Evolutionary conservation across 92 coral and sea anemone genomes (phyloP).

Genomic region (Galaxea fascicularis): DNA sequence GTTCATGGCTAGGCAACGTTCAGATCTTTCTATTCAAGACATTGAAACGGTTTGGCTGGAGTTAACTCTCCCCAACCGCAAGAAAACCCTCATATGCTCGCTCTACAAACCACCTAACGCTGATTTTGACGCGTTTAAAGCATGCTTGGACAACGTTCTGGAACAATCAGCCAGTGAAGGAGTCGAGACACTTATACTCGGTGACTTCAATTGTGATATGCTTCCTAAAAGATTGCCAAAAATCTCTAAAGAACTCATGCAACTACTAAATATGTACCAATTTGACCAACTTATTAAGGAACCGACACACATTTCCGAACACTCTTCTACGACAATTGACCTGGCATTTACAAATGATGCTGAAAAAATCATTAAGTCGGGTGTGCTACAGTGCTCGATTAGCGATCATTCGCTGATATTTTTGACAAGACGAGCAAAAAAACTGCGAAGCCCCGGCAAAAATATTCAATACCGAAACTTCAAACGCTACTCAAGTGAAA

Average conservation of each 20-base stretch:
- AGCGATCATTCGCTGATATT: slow-evolving; percentile 62
- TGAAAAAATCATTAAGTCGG: slow-evolving; percentile 15
- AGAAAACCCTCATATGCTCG: slow-evolving; percentile 41
- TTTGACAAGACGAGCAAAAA: slow-evolving; percentile 54
- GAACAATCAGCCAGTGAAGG: slow-evolving; percentile 60
- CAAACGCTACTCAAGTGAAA: not conserved
- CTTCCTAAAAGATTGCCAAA: too few species aligned
- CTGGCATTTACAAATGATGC: not conserved
- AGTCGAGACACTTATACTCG: slow-evolving; percentile 43
- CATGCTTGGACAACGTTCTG: slow-evolving; percentile 37
- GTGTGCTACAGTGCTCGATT: slow-evolving; percentile 55
- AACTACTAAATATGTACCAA: slow-evolving; percentile 31
- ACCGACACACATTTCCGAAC: not conserved
- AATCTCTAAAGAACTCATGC: slow-evolving; percentile 39
- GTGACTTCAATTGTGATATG: slow-evolving; percentile 49
- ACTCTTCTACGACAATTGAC: not conserved
- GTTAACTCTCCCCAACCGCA: not conserved
- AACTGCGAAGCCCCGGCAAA: not conserved
- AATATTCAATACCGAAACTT: not conserved
- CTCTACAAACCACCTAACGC: slow-evolving; percentile 37
- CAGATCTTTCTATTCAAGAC: slow-evolving; percentile 28
- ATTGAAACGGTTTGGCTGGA: slow-evolving; percentile 60
- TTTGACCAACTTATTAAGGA: slow-evolving; percentile 11
- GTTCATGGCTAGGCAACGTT: slow-evolving; percentile 43
- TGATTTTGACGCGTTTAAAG: slow-evolving; percentile 39